Evolutionary conservation across 2,888 invertebrate genomes (phyloP).

Genomic region (Noctuana brunneofusca): DNA sequence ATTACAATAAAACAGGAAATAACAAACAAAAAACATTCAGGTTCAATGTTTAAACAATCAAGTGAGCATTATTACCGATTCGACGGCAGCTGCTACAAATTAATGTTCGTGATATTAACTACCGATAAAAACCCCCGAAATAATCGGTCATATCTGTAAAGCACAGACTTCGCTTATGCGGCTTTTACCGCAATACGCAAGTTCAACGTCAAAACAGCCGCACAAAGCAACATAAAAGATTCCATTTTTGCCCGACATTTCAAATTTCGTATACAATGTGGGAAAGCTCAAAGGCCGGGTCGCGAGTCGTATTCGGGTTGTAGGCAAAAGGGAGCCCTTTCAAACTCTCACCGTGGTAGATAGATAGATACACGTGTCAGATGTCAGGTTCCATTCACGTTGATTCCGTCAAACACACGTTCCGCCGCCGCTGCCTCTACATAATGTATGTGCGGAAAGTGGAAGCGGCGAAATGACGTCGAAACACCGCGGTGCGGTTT

Average conservation of each 20-base stretch:
- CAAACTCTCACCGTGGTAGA: slow-evolving; percentile 44
- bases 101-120: not conserved
- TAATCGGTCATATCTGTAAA: slow-evolving; percentile 7
- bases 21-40: slow-evolving; percentile 1
- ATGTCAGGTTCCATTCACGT: slow-evolving; percentile 75
- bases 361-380: slow-evolving; percentile 67
- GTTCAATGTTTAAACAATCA: not conserved
- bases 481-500: slow-evolving; percentile 54
- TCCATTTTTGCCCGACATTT: slow-evolving; percentile 30
- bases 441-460: slow-evolving; percentile 64
- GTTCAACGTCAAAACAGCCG: slow-evolving; percentile 28
- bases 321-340: slow-evolving; percentile 53
- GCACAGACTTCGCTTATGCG: slow-evolving; percentile 21
- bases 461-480: slow-evolving; percentile 53
- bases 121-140: not conserved
- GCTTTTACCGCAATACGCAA: slow-evolving; percentile 30
- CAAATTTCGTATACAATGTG: slow-evolving; percentile 27
- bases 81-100: not conserved
- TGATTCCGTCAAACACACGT: slow-evolving; percentile 65
- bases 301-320: slow-evolving; percentile 25
- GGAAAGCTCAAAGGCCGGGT: slow-evolving; percentile 30
- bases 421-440: slow-evolving; percentile 55
- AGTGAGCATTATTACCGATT: slow-evolving; percentile 1
- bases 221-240: slow-evolving; percentile 32
- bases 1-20: not conserved